Conservation (phyloP, 2,113 vertebrate species). For the Entelurus aequoreus region DNA sequence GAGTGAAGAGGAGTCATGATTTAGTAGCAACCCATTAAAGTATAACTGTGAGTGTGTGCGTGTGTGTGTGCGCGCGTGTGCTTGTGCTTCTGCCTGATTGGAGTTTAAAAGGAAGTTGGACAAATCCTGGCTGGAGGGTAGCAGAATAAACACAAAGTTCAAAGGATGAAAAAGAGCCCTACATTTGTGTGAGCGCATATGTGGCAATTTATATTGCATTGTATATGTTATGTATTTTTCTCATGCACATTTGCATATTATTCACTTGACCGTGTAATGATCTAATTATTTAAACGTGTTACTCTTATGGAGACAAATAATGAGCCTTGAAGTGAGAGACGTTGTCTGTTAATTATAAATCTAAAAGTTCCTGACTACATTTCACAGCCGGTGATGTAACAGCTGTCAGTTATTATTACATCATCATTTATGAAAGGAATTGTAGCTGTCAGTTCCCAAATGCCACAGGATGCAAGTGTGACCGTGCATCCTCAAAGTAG, state of each 20-base stretch:
- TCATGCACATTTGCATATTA: not conserved
- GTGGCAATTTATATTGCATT: not conserved
- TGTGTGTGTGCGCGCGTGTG: slow-evolving; percentile 22
- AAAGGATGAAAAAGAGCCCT: slow-evolving; percentile 21
- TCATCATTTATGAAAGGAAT: slow-evolving; percentile 25
- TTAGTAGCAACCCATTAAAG: slow-evolving; percentile 31
- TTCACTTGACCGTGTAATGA: not conserved
- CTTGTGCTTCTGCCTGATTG: slow-evolving; percentile 48
- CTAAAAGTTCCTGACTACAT: slow-evolving; percentile 5
- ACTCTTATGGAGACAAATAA: not conserved
- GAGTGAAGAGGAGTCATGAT: slow-evolving; percentile 16
- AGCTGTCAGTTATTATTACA: slow-evolving; percentile 40
- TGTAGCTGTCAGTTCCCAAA: slow-evolving; percentile 29
- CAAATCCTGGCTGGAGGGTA: slow-evolving; percentile 49
- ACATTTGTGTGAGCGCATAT: not conserved
- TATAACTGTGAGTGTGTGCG: slow-evolving; percentile 3
- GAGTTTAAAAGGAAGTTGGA: slow-evolving; percentile 56
- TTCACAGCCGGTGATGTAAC: slow-evolving; percentile 37
- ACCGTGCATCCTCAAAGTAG: too few species aligned
- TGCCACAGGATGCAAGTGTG: slow-evolving; percentile 13
- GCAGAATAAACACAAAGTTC: slow-evolving; percentile 13
- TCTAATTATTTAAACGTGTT: not conserved
- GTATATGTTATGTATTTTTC: not conserved
- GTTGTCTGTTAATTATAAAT: slow-evolving; percentile 4
- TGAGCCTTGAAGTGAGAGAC: slow-evolving; percentile 8